Conservation (phyloP, 2,888 invertebrate species). For the Agrilus cyanescens region DNA sequence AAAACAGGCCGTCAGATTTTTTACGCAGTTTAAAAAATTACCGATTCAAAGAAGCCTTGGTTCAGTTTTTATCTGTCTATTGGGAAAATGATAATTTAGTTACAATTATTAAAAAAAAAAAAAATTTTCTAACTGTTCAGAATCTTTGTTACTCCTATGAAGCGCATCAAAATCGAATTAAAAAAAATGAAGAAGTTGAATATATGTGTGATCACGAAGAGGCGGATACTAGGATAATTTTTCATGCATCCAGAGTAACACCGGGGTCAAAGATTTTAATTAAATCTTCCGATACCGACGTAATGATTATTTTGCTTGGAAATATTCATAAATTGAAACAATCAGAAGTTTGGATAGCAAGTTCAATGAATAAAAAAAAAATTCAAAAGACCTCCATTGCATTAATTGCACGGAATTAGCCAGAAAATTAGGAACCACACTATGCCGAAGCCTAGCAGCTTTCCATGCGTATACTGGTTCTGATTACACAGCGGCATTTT, state of each 20-base stretch:
- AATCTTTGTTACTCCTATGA: conserved; percentile 14
- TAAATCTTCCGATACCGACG: conserved; percentile 19
- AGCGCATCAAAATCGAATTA: conserved; percentile 5
- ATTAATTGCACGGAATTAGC: conserved; percentile 19
- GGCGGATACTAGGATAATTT: conserved; percentile 21
- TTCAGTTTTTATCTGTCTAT: conserved; percentile 20
- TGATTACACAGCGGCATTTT: conserved; percentile 23
- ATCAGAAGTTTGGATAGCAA: conserved; percentile 17
- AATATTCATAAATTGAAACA: conserved; percentile 20
- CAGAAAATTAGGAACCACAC: conserved; percentile 16
- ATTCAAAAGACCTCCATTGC: conserved; percentile 12
- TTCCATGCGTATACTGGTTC: conserved; percentile 24
- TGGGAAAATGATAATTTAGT: conserved; percentile 19
- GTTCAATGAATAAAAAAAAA: neutral
- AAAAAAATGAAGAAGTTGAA: conserved; percentile 16
- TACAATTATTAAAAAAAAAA: conserved; percentile 18
- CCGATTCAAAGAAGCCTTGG: conserved; percentile 23
- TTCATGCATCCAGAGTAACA: conserved; percentile 10
- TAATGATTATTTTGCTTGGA: conserved; percentile 19
- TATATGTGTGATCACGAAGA: conserved; percentile 20
- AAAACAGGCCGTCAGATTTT: conserved; percentile 23
- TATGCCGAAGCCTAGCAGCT: conserved; percentile 18
- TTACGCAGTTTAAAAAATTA: conserved; percentile 21
- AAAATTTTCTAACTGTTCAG: conserved; percentile 15
- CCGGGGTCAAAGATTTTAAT: conserved; percentile 17